phyloP scores from a whole-genome alignment of 2,888 invertebrate genomes.

The Trichopria drosophilae region DNA sequence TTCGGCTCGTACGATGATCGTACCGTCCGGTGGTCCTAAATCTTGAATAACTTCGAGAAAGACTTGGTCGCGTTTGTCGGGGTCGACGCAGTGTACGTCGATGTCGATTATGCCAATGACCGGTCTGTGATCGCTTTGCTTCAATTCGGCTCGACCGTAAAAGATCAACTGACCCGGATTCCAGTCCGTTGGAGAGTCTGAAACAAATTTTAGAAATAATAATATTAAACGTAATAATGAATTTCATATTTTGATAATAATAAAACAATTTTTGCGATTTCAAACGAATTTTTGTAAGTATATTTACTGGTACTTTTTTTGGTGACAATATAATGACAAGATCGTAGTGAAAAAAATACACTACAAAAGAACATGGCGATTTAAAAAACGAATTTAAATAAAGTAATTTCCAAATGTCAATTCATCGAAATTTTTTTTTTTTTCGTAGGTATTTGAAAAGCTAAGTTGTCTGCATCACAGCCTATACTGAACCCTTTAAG shows the following conservation, averaged over 20 bases:
- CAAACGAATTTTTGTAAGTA: no score
- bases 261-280: neutral
- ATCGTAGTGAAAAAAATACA: neutral
- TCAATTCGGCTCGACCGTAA: constrained; percentile 92
- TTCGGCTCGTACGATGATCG: constrained; percentile 75
- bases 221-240: no score
- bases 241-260: neutral
- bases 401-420: no score
- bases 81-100: constrained; percentile 80
- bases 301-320: neutral
- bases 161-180: constrained; percentile 79
- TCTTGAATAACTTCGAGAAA: constrained; percentile 83
- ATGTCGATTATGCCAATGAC: constrained; percentile 90
- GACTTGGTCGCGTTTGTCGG: constrained; percentile 74
- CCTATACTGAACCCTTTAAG: no score
- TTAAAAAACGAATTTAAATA: no score
- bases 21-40: constrained; percentile 93
- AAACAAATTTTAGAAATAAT: constrained; percentile 14
- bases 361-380: no score
- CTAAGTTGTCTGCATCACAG: no score
- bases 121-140: constrained; percentile 96
- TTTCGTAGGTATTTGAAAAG: no score
- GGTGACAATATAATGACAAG: neutral
- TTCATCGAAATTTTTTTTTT: no score
- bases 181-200: constrained; percentile 61